Evolutionary conservation across 2,113 vertebrate species (phyloP).

Genomic region (Gallinago jamesoni): DNA sequence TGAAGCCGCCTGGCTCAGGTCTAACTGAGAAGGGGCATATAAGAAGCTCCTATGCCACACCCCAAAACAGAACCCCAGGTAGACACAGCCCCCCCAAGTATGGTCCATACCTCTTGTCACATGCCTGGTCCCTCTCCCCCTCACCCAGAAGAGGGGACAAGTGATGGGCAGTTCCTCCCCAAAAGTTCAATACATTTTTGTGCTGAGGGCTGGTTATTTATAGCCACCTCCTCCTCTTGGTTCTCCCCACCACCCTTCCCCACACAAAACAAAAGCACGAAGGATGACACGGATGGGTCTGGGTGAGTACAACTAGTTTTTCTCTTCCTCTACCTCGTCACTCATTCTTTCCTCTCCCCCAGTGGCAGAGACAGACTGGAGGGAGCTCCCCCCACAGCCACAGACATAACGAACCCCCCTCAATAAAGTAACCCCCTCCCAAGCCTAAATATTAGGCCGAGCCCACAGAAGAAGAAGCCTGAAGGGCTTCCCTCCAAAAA

Average conservation of each 20-base stretch:
- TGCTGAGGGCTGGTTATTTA: neutral
- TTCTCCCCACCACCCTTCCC: neutral
- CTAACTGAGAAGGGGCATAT: neutral
- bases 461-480: neutral
- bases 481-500: neutral
- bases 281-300: conserved; percentile 3
- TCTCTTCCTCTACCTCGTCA: neutral
- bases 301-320: conserved; percentile 1
- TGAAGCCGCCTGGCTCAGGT: neutral
- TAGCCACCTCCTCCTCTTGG: neutral
- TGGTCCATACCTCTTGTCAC: neutral
- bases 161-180: neutral
- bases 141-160: neutral
- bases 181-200: neutral
- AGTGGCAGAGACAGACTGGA: neutral
- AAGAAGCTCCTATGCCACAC: neutral
- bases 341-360: neutral
- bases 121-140: neutral
- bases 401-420: neutral
- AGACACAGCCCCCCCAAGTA: accelerated
- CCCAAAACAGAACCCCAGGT: neutral
- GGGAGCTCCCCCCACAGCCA: neutral
- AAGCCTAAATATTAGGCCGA: conserved; percentile 68
- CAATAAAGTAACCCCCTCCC: neutral
- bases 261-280: neutral